Evolutionary conservation across 1,140 invertebrate species (phyloP).

Genomic region (Euwallacea similis): DNA sequence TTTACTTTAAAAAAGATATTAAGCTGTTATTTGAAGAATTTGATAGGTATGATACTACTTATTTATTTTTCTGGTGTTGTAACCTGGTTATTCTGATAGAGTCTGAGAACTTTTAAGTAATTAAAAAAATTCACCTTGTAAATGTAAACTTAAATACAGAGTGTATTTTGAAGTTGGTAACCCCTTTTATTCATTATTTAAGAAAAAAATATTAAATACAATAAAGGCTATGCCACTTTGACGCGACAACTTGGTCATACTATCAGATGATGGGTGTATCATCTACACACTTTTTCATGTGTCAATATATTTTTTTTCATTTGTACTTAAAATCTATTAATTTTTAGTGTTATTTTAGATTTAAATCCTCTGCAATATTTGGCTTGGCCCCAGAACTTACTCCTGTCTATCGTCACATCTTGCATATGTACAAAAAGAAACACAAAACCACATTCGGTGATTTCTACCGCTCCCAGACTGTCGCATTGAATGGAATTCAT

Average conservation of each 20-base stretch:
- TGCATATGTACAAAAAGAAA: slow-evolving; percentile 63
- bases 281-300: no score
- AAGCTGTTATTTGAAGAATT: slow-evolving; percentile 70
- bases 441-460: slow-evolving; percentile 51
- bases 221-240: background rate
- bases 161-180: no score
- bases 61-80: background rate
- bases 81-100: no score
- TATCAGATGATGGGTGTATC: slow-evolving; percentile 6
- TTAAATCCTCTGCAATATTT: slow-evolving; percentile 63
- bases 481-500: slow-evolving; percentile 41
- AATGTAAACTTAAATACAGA: no score
- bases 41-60: slow-evolving; percentile 57
- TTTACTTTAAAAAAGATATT: slow-evolving; percentile 74
- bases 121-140: no score
- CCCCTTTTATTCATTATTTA: no score
- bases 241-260: background rate
- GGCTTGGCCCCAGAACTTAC: slow-evolving; percentile 77
- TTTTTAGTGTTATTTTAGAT: slow-evolving; percentile 47
- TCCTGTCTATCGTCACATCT: slow-evolving; percentile 78
- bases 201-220: background rate
- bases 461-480: slow-evolving; percentile 44
- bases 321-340: background rate
- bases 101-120: no score
- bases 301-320: no score